Evolutionary conservation across 2,113 vertebrate species (phyloP), one percentile per base, ranked within the genome.

Genomic region (Arizona elegans): DNA sequence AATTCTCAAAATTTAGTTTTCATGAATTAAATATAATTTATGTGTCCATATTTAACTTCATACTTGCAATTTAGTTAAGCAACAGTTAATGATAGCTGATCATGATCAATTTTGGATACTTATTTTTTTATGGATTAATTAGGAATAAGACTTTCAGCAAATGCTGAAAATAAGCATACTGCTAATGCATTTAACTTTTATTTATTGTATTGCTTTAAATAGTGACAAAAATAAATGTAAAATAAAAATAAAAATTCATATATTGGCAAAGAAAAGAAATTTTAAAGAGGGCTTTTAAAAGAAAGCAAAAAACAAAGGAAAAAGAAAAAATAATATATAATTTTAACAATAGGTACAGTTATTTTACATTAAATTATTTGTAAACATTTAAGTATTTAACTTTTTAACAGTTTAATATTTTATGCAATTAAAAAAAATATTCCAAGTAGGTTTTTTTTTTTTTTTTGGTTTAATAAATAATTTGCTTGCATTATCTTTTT

Each of bases 61-160:
- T 81, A 81, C 8, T 81, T 81, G 75, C 75, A 81, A 43, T 81
- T 81, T 81, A 43, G 21, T 81, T 81, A 38, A 75, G n/a, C n/a
- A 33, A 38, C 70, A 38, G 13, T 65, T 13, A 65, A 70, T 33
- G n/a, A 70, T 70, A 70, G 29, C 13, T 70, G 65, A 70, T 70
- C n/a, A 15, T 70, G 65, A 81, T 43, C 75, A 55, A 10, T 29
- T 54, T 88, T 88, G 12, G 24, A 87, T 13, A 26, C 26, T 87
- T 87, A 53, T 13, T 87, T 88, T 29, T 91, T 89, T 89, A 87
- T 81, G 75, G 33, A 43, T 43, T 81, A 43, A 54, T 38, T 33
- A 86, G 91, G 93, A 93, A 62, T 4, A 93, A 89, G 8, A 47
- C 33, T 90, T 95, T 88, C 88, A 93, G 88, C 90, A 75, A 6